A percentile compares a stretch with the other conserved stretches of the same genome.
Conservation (phyloP, 2,888 invertebrate species). For the Rosalia funebris region DNA sequence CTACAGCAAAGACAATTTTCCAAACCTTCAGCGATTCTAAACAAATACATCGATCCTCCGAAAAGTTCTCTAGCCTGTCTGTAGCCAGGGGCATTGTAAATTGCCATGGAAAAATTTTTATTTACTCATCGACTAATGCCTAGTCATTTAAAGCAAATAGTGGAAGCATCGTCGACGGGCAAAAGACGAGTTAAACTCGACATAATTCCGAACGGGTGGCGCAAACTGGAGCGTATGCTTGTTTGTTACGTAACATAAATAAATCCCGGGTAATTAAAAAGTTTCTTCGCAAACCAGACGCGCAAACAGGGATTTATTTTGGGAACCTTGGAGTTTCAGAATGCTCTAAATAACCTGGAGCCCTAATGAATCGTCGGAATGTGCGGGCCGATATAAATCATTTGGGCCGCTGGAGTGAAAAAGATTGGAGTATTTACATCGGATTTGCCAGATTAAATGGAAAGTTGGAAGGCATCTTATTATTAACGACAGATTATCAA, state of each 20-base stretch:
- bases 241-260: slow-evolving; percentile 15
- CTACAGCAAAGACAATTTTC: too few relatives aligned
- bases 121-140: slow-evolving; percentile 11
- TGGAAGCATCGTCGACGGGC: neutral
- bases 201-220: neutral
- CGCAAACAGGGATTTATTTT: slow-evolving; percentile 15
- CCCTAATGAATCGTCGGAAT: neutral
- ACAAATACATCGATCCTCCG: too few relatives aligned
- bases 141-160: slow-evolving; percentile 5
- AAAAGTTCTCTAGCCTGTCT: too few relatives aligned
- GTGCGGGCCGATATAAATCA: too few relatives aligned
- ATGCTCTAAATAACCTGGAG: slow-evolving; percentile 5
- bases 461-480: neutral
- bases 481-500: neutral
- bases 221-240: slow-evolving; percentile 1
- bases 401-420: neutral
- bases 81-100: too few relatives aligned
- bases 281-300: neutral
- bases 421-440: neutral
- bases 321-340: slow-evolving; percentile 6
- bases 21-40: too few relatives aligned
- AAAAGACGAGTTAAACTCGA: neutral
- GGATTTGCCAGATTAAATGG: neutral
- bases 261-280: slow-evolving; percentile 8
- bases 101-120: too few relatives aligned